Evolutionary conservation across 2,797 vertebrate genomes (phyloP), one percentile per base, ranked within the genome.

Genomic region (Chelon labrosus): DNA sequence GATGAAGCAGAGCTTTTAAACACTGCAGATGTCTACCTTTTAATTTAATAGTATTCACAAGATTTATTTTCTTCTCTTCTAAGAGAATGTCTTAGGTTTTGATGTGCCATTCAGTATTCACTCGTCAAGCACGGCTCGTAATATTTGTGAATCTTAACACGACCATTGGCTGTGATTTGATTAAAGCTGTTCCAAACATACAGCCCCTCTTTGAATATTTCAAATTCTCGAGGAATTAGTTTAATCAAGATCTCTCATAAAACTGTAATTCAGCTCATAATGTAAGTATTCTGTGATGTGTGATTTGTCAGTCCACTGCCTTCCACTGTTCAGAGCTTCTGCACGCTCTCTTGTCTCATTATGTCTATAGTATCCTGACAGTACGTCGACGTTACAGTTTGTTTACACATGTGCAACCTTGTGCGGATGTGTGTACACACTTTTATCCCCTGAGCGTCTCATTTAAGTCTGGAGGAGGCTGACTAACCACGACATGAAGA

Each of bases 171-270:
- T 49, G 27, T 54, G 70, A 82, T 77, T 65, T 44, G 31, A 58
- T 75, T 80, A 73, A 79, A 80, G 44, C 49, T 74, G 61, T 79
- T 73, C 35, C 66, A 73, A 80, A 83, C 62, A 82, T 16, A 25
- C 60, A 63, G 7, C 3, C 31, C 22, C 44, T 50, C 62, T 66
- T 27, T 62, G 31, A 79, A 83, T 73, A 70, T 77, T 77, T 79
- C 14, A 60, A 31, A 31, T 70, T 73, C 62, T 62, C 60, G 51
- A 27, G 17, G 31, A 80, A 73, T 44, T 11, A 38, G 61, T 83
- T 85, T 79, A 46, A 83, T 80, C 62, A 70, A 62, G 35, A 61
- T 59, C 11, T 62, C 27, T 46, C 51, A 51, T 22, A 9, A 44
- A 50, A 39, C 41, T 9, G 0, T 41, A 61, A 39, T 58, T 66